Evolutionary conservation across 1,140 invertebrate species (phyloP).

Genomic region (Lepidurus couesii): DNA sequence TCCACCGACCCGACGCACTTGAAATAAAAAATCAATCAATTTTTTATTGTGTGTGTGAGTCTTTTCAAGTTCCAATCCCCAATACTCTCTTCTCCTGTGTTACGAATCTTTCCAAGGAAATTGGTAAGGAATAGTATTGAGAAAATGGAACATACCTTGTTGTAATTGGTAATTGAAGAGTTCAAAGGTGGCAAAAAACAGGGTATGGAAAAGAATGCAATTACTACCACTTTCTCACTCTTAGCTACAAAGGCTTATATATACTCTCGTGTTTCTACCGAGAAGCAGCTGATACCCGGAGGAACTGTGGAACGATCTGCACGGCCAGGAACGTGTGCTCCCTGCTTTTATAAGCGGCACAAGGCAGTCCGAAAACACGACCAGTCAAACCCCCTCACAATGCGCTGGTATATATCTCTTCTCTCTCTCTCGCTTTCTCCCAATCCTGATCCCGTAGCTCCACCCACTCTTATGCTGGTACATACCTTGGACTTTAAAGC

Average conservation of each 20-base stretch:
- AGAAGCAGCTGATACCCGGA: background rate
- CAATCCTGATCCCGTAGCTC: background rate
- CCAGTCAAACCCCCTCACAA: background rate
- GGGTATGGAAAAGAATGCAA: background rate
- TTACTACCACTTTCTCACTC: background rate
- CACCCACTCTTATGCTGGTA: background rate
- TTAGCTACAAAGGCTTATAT: background rate
- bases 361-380: background rate
- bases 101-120: background rate
- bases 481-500: background rate
- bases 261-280: background rate
- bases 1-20: too few relatives aligned
- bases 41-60: too few relatives aligned
- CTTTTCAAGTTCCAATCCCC: background rate
- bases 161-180: constrained; percentile 9
- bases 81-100: background rate
- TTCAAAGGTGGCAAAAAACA: background rate
- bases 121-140: background rate
- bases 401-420: background rate
- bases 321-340: background rate
- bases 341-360: background rate
- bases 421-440: background rate
- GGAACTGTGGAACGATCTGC: background rate
- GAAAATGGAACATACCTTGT: background rate
- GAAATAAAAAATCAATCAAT: too few relatives aligned